phyloP scores from a whole-genome alignment of 2,113 vertebrate species.

The Hippocampus comes region DNA sequence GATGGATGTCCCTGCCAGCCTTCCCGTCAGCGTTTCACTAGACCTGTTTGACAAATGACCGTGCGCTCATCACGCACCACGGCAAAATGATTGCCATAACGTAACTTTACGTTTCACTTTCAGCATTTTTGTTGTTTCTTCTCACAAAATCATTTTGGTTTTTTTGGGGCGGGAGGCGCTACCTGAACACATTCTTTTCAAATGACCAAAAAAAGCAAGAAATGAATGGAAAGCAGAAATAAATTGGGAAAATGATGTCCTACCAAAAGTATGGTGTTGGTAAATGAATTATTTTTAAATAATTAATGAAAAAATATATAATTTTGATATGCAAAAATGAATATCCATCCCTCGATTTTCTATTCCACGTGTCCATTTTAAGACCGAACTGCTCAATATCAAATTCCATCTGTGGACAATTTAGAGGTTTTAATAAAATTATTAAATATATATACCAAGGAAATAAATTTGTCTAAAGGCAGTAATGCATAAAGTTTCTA shows the following conservation, averaged over 20 bases:
- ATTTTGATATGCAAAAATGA: not conserved
- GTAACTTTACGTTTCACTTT: not conserved
- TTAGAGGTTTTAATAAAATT: too few species aligned
- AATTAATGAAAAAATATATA: not conserved
- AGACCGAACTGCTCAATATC: not conserved
- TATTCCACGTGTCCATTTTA: not conserved
- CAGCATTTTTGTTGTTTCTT: not conserved
- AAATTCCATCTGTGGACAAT: too few species aligned
- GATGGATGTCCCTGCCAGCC: constrained; percentile 45
- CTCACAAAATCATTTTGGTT: not conserved
- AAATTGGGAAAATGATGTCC: too few species aligned
- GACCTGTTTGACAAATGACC: constrained; percentile 40
- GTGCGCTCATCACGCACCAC: constrained; percentile 13
- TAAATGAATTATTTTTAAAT: not conserved
- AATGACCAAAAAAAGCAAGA: too few species aligned
- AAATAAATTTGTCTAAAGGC: not conserved
- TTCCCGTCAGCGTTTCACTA: constrained; percentile 21
- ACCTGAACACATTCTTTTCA: too few species aligned
- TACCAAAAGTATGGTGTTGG: too few species aligned
- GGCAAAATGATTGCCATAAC: constrained; percentile 25
- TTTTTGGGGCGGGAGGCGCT: too few species aligned
- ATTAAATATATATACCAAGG: too few species aligned
- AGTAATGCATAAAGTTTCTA: too few species aligned
- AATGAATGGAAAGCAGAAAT: too few species aligned
- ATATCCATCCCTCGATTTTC: not conserved